Evolutionary conservation across 2,888 invertebrate species (phyloP).

Genomic region (Mimas tiliae): DNA sequence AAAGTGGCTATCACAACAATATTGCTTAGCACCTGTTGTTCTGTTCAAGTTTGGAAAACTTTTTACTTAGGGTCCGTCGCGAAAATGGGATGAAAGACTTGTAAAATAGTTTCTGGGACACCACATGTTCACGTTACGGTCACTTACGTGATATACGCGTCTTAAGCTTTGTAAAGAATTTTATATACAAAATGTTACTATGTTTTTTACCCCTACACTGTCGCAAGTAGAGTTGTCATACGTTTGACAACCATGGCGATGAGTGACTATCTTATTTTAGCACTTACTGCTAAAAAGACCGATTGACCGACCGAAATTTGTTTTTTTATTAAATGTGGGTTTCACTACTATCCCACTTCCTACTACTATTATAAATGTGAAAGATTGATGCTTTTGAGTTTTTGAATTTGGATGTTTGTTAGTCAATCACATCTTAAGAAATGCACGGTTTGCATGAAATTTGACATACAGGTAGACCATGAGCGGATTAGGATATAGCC

Average conservation of each 20-base stretch:
- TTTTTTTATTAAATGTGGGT: too few species aligned
- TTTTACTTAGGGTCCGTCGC: constrained; percentile 71
- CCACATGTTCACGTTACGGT: constrained; percentile 77
- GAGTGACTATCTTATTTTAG: neutral
- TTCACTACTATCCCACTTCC: too few species aligned
- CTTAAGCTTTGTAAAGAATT: constrained; percentile 22
- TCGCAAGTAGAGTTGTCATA: too few species aligned
- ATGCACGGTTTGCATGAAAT: too few species aligned
- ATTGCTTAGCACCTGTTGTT: constrained; percentile 80
- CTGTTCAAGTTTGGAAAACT: constrained; percentile 70
- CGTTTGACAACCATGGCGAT: too few species aligned
- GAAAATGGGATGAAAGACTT: constrained; percentile 82
- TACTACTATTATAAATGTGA: too few species aligned
- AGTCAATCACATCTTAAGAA: too few species aligned
- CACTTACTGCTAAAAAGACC: neutral
- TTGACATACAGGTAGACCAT: too few species aligned
- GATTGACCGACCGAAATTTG: too few species aligned
- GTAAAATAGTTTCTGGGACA: constrained; percentile 80
- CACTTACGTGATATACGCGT: constrained; percentile 57
- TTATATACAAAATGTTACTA: constrained; percentile 40
- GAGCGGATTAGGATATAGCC: too few species aligned
- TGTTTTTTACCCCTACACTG: neutral
- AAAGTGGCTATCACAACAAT: constrained; percentile 65
- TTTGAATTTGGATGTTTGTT: too few species aligned
- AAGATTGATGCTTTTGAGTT: too few species aligned